Evolutionary conservation across 1,140 invertebrate species (phyloP).

Genomic region (Branchinecta lynchi): DNA sequence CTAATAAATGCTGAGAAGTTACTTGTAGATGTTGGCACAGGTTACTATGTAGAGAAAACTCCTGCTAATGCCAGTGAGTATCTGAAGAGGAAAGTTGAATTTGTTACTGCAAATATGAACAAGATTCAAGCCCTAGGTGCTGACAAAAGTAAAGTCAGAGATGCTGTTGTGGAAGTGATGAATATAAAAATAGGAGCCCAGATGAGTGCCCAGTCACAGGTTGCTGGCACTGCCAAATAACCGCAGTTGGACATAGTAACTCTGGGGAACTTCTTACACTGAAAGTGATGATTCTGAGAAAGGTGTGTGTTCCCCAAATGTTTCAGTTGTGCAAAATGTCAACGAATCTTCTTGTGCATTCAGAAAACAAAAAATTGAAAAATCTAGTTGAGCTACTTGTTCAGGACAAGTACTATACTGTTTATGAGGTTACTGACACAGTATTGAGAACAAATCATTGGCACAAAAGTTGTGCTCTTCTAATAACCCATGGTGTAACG

Average conservation of each 20-base stretch:
- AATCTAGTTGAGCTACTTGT: background rate
- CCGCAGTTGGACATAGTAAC: too few relatives aligned
- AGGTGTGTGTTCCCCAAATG: too few relatives aligned
- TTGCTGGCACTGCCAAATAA: background rate
- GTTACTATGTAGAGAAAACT: background rate
- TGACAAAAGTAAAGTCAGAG: background rate
- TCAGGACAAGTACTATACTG: background rate
- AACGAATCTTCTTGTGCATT: background rate
- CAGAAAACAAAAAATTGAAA: background rate
- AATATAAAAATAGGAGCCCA: background rate
- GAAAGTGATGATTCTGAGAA: too few relatives aligned
- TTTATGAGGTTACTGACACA: background rate
- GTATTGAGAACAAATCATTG: background rate
- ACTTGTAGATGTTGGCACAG: background rate
- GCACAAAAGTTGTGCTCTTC: background rate
- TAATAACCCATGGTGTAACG: background rate
- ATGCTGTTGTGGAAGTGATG: constrained; percentile 3
- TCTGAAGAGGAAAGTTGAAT: constrained; percentile 7
- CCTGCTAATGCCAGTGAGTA: background rate
- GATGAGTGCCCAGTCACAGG: background rate
- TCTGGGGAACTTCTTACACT: too few relatives aligned
- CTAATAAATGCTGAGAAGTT: background rate
- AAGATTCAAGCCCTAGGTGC: constrained; percentile 1
- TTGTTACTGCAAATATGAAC: background rate
- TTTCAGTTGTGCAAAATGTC: background rate